Evolutionary conservation across 2,113 vertebrate genomes (phyloP).

Genomic region (Coptodon rendalli): DNA sequence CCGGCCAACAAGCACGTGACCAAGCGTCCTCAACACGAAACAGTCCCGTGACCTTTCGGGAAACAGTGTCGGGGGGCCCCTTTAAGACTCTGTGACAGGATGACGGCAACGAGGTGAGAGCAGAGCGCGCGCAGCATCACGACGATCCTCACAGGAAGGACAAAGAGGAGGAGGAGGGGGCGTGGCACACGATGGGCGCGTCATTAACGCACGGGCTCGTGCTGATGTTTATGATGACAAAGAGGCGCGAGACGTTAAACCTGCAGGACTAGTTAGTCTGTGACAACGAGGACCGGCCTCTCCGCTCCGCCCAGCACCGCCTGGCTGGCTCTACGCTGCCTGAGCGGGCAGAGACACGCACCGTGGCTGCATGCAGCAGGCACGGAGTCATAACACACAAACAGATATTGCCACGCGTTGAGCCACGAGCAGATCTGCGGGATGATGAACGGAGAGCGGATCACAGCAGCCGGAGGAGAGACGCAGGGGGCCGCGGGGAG

Average conservation of each 20-base stretch:
- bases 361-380: neutral
- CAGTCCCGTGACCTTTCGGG: neutral
- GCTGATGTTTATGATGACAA: neutral
- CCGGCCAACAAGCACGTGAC: neutral
- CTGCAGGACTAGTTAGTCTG: neutral
- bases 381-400: neutral
- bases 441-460: slow-evolving; percentile 23
- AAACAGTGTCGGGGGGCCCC: neutral
- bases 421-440: slow-evolving; percentile 5
- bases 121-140: neutral
- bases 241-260: neutral
- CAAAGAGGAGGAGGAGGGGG: neutral
- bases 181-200: neutral
- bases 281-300: neutral
- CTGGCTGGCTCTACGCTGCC: neutral
- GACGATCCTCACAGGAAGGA: neutral
- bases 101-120: neutral
- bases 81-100: neutral
- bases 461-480: slow-evolving; percentile 1
- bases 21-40: neutral
- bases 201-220: neutral
- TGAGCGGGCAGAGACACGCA: neutral
- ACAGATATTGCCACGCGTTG: neutral
- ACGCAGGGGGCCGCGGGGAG: neutral
- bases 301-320: neutral